Evolutionary conservation across 2,888 invertebrate species (phyloP).

Genomic region (Caradrina clavipalpis): DNA sequence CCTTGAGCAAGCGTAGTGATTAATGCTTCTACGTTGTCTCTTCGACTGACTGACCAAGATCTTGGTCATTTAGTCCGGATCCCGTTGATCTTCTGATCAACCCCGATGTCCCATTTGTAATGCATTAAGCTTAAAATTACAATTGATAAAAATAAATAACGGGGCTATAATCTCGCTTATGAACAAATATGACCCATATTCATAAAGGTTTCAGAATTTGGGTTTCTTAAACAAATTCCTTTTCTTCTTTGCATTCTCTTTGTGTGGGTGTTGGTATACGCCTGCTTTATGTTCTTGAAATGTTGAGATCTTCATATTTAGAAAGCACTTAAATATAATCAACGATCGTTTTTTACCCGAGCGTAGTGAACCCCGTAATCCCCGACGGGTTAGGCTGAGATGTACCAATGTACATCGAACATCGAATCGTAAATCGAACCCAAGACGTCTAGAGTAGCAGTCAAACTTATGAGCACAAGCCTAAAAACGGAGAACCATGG

Average conservation of each 20-base stretch:
- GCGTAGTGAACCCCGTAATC: no score
- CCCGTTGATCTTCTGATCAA: no score
- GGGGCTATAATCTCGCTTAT: not conserved
- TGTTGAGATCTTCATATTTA: not conserved
- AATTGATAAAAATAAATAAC: conserved; percentile 22
- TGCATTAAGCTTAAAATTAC: conserved; percentile 24
- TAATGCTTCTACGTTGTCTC: not conserved
- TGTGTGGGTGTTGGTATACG: not conserved
- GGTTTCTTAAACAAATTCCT: not conserved
- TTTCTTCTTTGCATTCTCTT: not conserved
- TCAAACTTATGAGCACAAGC: no score
- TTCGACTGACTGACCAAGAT: not conserved
- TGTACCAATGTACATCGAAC: no score
- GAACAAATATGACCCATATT: conserved; percentile 25
- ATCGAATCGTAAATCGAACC: no score
- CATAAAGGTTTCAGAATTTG: not conserved
- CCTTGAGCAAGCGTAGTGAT: no score
- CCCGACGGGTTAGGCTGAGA: no score
- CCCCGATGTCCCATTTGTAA: not conserved
- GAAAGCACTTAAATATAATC: not conserved
- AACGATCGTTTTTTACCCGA: not conserved
- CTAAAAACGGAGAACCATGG: no score
- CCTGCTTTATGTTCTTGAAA: not conserved
- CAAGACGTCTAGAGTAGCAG: no score
- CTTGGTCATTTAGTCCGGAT: no score